Conservation (phyloP, 1,140 invertebrate species). For the Papilio glaucus region DNA sequence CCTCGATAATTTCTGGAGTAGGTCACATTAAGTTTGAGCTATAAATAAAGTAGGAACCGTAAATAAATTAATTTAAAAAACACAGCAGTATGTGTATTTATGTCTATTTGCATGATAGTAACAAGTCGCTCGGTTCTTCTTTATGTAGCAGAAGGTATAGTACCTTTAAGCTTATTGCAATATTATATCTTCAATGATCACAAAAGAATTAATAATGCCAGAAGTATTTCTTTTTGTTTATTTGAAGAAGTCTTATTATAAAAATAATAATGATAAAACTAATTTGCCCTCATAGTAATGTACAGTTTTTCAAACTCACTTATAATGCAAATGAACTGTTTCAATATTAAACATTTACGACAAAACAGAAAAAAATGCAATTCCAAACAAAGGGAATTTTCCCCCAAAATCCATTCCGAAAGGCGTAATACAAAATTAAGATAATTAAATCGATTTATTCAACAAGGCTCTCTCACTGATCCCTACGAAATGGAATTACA, state of each 20-base stretch:
- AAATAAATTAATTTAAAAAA: neutral
- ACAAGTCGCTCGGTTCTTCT: too few species aligned
- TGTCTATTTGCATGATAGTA: too few species aligned
- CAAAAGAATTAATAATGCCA: too few species aligned
- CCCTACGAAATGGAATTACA: conserved; percentile 62
- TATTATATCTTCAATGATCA: too few species aligned
- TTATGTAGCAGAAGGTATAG: too few species aligned
- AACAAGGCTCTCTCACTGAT: conserved; percentile 63
- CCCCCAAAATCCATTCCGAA: conserved; percentile 6
- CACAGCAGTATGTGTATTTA: too few species aligned
- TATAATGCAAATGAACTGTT: neutral
- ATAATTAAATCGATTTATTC: conserved; percentile 66
- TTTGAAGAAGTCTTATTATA: too few species aligned
- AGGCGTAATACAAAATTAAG: conserved; percentile 40
- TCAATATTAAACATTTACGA: neutral
- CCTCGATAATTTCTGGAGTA: neutral
- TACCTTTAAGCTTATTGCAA: too few species aligned
- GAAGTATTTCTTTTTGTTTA: too few species aligned
- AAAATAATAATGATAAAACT: too few species aligned
- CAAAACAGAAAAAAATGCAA: neutral
- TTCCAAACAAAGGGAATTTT: conserved; percentile 18
- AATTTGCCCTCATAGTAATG: too few species aligned
- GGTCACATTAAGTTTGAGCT: neutral
- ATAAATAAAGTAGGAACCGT: neutral
- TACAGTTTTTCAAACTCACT: too few species aligned